Evolutionary conservation across 2,797 vertebrate species (phyloP), one percentile per base, ranked within the genome.

Genomic region (Bovichtus variegatus): DNA sequence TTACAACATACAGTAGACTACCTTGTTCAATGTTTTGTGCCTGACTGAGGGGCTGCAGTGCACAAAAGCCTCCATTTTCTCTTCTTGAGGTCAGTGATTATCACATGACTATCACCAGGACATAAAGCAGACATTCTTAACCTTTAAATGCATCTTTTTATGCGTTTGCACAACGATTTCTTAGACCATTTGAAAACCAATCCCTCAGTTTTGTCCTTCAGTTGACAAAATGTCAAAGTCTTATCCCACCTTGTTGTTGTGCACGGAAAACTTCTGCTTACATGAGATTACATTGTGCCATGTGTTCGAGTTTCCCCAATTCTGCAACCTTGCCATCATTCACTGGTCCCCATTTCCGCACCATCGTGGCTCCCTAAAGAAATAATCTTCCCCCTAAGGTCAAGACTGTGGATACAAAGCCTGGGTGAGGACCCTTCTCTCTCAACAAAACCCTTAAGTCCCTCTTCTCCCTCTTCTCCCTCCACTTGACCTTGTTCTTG

Each of bases 371-470:
- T 47, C n/a, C 15, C 19, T 4, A 11, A 38, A 18, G 2, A 67
- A 82, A 74, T 21, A 49, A 77, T 19, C 27, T 19, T 21, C 13
- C 9, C 23, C 15, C 11, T 41, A n/a, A 6, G 41, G 41, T 71
- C 13, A 19, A 70, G 31, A 58, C 16, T 34, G 25, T n/a, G 16
- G 19, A 41, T 1, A 6, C 46, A 60, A 36, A 67, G 38, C 49
- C 31, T 1, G 40, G 50, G 60, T 2, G 46, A 50, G 60, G 31
- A 60, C 12, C 31, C 58, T 29, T 71, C 29, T 68, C 27, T 27
- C 36, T 10, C 6, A 23, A 15, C 3, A 51, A 25, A 71, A 59
- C n/a, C 31, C 29, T 44, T 2, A n/a, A 47, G 18, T 19, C 59
- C 10, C 9, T 13, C 31, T 29, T 43, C 12, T 19, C 59, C 10